These are phyloP conservation scores for Sebastes jordani DNA, from an alignment of 2,797 vertebrate genomes.

Conservation along the genomic window DNA sequence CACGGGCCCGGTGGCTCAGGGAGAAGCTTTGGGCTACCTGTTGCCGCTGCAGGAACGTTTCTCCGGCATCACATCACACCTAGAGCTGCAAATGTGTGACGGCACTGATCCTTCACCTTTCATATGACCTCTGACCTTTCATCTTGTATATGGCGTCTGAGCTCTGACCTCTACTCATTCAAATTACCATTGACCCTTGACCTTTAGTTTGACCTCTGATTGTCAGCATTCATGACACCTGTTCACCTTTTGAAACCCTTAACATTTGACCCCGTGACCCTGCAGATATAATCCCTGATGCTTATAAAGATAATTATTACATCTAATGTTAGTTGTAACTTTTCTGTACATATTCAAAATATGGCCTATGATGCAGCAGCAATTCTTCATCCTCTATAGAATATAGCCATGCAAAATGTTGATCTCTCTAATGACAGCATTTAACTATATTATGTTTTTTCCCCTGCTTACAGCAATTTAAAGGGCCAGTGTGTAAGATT, in stretches of 20 bases:
- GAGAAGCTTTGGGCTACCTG: constrained; percentile 79
- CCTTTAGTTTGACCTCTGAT: background rate
- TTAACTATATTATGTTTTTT: background rate
- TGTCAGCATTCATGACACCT: background rate
- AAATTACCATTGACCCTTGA: background rate
- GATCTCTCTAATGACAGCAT: background rate
- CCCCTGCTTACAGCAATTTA: background rate
- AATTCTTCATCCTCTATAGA: background rate
- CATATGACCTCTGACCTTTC: constrained; percentile 39
- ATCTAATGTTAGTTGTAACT: too few species aligned
- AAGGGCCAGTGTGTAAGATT: too few species aligned
- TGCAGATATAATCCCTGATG: background rate
- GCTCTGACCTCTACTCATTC: background rate
- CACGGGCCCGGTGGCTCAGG: constrained; percentile 71
- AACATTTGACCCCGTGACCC: background rate
- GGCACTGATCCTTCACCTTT: constrained; percentile 72
- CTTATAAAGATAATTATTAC: background rate
- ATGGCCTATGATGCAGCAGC: background rate
- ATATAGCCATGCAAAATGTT: background rate
- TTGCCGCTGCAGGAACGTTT: constrained; percentile 83
- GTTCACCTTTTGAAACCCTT: background rate
- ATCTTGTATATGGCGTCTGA: background rate
- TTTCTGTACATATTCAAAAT: background rate
- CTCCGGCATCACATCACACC: constrained; percentile 84
- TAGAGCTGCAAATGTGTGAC: constrained; percentile 87